Evolutionary conservation across 2,888 invertebrate species (phyloP).

Genomic region (Drosophila anomalipes): DNA sequence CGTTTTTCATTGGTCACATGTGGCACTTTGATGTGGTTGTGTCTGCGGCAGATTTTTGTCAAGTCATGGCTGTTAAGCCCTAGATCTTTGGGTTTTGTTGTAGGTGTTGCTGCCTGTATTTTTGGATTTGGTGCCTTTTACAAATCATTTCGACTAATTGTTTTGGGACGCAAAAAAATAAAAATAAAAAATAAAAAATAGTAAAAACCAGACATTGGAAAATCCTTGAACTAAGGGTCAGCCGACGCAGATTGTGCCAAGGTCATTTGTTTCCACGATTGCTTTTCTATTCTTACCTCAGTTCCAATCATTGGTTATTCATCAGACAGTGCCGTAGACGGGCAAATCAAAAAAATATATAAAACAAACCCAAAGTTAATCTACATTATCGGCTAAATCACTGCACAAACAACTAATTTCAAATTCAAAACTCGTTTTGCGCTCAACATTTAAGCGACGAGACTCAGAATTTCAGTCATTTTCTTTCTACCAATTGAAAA

Average conservation of each 20-base stretch:
- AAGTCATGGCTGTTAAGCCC: constrained; percentile 61
- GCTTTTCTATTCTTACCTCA: constrained; percentile 4
- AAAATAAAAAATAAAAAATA: constrained; percentile 1
- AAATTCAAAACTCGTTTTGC: constrained; percentile 36
- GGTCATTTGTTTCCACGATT: constrained; percentile 31
- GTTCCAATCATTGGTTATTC: constrained; percentile 19
- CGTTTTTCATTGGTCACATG: constrained; percentile 46
- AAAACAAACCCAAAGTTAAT: neutral
- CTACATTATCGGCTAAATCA: constrained; percentile 9
- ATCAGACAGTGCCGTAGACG: constrained; percentile 36
- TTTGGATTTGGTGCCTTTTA: constrained; percentile 39
- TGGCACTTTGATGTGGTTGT: constrained; percentile 59
- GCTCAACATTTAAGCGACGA: neutral
- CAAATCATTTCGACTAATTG: constrained; percentile 72
- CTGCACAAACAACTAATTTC: constrained; percentile 25
- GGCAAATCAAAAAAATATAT: neutral
- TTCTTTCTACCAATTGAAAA: neutral
- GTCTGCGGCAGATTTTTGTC: constrained; percentile 52
- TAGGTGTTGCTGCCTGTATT: constrained; percentile 41
- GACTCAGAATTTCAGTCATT: neutral
- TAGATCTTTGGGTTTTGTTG: constrained; percentile 1
- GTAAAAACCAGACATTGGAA: constrained; percentile 32
- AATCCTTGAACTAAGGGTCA: constrained; percentile 51
- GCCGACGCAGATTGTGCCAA: constrained; percentile 34
- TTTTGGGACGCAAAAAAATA: constrained; percentile 30